phyloP scores from a whole-genome alignment of 1,140 invertebrate species.

The Capitella teleta region DNA sequence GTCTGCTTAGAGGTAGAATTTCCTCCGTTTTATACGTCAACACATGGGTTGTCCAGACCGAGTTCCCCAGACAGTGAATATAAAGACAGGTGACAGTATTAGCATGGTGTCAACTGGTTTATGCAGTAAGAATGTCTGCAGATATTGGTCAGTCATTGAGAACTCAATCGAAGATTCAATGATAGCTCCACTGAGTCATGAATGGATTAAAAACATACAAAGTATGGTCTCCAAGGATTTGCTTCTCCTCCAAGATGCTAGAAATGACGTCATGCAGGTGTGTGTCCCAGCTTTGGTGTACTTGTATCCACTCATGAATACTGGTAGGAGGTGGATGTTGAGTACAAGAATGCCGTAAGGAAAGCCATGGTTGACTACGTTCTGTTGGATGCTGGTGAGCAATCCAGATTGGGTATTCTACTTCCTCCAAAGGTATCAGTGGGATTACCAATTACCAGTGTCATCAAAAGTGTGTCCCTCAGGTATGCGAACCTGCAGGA shows the following conservation, averaged over 20 bases:
- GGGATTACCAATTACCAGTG: constrained; percentile 16
- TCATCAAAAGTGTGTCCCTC: constrained; percentile 4
- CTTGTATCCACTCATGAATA: background rate
- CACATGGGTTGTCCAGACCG: constrained; percentile 34
- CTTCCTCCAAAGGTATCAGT: constrained; percentile 42
- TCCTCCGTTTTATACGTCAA: constrained; percentile 35
- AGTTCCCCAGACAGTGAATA: constrained; percentile 1
- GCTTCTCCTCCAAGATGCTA: too few relatives aligned
- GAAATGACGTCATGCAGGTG: too few relatives aligned
- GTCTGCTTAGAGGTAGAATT: constrained; percentile 27
- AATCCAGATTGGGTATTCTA: constrained; percentile 50
- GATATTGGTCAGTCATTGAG: background rate
- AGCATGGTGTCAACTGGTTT: background rate
- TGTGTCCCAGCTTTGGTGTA: too few relatives aligned
- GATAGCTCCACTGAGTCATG: too few relatives aligned
- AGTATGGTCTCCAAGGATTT: too few relatives aligned
- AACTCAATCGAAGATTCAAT: background rate
- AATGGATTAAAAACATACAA: too few relatives aligned
- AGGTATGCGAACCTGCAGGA: constrained; percentile 30
- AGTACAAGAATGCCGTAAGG: constrained; percentile 52
- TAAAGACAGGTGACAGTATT: background rate
- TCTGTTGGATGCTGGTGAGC: constrained; percentile 54
- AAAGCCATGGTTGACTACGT: constrained; percentile 56
- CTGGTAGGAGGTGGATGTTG: constrained; percentile 49
- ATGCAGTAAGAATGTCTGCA: background rate